These are phyloP conservation scores for Nannospalax galili DNA, from an alignment of 2,113 vertebrate species.

Conservation along the genomic window DNA sequence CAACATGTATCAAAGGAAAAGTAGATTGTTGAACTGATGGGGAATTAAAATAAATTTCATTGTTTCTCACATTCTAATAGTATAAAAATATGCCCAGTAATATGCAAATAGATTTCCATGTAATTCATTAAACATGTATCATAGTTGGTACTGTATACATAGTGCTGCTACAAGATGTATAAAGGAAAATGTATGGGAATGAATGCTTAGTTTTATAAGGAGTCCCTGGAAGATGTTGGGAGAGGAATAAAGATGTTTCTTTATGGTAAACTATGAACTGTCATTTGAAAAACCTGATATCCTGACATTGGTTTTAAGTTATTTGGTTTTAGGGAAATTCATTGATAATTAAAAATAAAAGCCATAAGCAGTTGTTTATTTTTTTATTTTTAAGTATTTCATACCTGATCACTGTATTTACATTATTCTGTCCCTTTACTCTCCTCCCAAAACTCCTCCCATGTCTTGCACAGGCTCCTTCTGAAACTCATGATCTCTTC, in stretches of 20 bases:
- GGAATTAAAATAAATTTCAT: neutral
- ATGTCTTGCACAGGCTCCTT: no score
- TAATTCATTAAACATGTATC: neutral
- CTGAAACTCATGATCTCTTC: no score
- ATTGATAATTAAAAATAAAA: constrained; percentile 31
- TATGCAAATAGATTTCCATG: neutral
- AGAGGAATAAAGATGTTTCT: neutral
- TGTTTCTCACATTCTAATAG: neutral
- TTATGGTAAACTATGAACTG: neutral
- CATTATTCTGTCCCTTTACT: no score
- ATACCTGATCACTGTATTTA: no score
- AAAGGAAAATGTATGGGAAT: neutral
- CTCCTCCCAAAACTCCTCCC: no score
- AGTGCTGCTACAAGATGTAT: neutral
- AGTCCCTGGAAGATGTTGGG: neutral
- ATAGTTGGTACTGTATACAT: neutral
- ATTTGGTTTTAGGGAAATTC: neutral
- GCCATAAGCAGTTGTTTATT: neutral
- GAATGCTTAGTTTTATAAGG: neutral
- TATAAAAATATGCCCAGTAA: constrained; percentile 27
- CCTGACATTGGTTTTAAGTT: neutral
- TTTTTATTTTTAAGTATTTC: no score
- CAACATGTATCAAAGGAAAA: constrained; percentile 46
- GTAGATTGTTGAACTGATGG: constrained; percentile 19
- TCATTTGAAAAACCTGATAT: neutral